Evolutionary conservation across 2,888 invertebrate species (phyloP).

Genomic region (Apeira syringaria): DNA sequence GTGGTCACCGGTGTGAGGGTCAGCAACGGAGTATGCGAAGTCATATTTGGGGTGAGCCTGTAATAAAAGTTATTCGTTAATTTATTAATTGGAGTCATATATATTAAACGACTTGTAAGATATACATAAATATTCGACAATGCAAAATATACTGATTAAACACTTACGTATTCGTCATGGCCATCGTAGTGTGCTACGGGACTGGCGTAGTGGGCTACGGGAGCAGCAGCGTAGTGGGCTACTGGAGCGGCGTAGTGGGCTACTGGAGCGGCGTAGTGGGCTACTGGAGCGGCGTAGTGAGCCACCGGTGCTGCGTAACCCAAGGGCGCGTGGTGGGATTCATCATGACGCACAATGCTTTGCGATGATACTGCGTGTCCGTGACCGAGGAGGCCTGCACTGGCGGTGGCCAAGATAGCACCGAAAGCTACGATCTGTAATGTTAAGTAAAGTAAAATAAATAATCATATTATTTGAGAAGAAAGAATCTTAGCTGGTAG

Average conservation of each 20-base stretch:
- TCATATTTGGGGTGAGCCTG: conserved; percentile 71
- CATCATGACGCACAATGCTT: conserved; percentile 57
- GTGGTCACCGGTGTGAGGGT: conserved; percentile 83
- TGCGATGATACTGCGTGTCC: conserved; percentile 32
- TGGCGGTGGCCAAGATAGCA: conserved; percentile 65
- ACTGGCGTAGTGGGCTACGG: conserved; percentile 36
- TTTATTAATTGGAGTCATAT: too few species aligned
- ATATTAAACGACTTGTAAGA: background rate
- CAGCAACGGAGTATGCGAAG: conserved; percentile 79
- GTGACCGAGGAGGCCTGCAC: conserved; percentile 62
- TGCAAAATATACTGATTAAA: background rate
- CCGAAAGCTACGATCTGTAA: conserved; percentile 68
- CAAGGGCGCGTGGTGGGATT: background rate
- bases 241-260: conserved; percentile 41
- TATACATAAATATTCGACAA: too few species aligned
- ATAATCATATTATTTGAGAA: too few species aligned
- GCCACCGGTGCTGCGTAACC: background rate
- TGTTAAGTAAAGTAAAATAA: too few species aligned
- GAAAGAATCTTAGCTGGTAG: too few species aligned
- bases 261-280: conserved; percentile 10
- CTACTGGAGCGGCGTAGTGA: background rate
- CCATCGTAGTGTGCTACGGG: conserved; percentile 40
- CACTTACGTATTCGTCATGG: conserved; percentile 44
- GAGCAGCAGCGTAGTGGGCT: conserved; percentile 35
- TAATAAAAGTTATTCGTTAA: background rate